phyloP scores from a whole-genome alignment of 2,797 vertebrate species.

The Melanotaenia pygmaea region DNA sequence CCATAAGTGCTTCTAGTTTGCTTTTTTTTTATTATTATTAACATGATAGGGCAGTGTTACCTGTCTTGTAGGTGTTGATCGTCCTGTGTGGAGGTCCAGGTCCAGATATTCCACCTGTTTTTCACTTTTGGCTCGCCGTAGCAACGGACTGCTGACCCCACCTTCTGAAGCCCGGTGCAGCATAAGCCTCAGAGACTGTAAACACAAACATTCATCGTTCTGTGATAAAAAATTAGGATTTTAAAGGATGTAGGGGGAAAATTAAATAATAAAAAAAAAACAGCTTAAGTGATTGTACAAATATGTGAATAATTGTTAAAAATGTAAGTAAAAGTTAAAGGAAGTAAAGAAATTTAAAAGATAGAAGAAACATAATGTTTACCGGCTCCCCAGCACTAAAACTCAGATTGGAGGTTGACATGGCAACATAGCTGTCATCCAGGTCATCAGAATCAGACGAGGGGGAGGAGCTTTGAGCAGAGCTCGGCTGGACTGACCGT shows the following conservation, averaged over 20 bases:
- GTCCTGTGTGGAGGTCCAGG: conserved; percentile 89
- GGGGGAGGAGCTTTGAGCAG: conserved; percentile 90
- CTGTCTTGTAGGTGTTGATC: conserved; percentile 86
- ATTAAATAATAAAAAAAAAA: no score
- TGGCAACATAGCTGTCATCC: conserved; percentile 91
- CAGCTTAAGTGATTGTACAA: no score
- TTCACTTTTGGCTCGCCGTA: conserved; percentile 84
- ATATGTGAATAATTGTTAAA: no score
- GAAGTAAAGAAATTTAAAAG: background rate
- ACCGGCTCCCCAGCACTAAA: conserved; percentile 63
- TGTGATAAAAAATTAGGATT: background rate
- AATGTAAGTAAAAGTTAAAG: background rate
- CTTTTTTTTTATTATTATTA: no score
- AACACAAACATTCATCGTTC: conserved; percentile 7
- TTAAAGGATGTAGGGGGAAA: no score
- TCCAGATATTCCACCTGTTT: conserved; percentile 94
- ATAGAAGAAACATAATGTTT: background rate
- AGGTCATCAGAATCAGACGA: conserved; percentile 92
- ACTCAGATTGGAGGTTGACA: conserved; percentile 83
- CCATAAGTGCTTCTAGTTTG: no score
- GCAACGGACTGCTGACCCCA: conserved; percentile 84
- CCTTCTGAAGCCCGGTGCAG: conserved; percentile 83
- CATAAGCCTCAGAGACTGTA: conserved; percentile 79
- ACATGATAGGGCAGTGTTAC: conserved; percentile 54
- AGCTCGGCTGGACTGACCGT: conserved; percentile 78